phyloP scores from a whole-genome alignment of 2,113 vertebrate genomes.

The Cichladusa arquata region DNA sequence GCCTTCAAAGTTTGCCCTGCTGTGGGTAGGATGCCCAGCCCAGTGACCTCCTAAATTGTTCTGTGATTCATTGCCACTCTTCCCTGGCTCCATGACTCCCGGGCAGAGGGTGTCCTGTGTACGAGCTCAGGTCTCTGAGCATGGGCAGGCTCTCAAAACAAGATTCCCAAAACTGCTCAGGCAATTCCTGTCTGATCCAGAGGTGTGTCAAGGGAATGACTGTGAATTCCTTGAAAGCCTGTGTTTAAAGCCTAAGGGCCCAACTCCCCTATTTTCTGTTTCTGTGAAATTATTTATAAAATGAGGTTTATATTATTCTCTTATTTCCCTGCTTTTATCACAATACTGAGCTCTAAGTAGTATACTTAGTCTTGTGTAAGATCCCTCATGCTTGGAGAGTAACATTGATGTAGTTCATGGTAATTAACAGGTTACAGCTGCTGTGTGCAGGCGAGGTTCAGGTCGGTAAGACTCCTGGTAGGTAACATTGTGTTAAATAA shows the following conservation, averaged over 20 bases:
- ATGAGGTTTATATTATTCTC: background rate
- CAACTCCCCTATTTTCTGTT: background rate
- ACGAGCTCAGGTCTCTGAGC: background rate
- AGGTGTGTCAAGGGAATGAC: background rate
- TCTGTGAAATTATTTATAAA: background rate
- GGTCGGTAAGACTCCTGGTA: background rate
- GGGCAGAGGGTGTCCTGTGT: background rate
- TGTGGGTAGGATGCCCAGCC: background rate
- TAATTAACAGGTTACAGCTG: background rate
- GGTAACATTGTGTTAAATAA: background rate
- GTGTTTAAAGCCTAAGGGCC: background rate
- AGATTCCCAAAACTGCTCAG: background rate
- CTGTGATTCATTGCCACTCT: background rate
- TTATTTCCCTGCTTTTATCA: background rate
- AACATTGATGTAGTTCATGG: background rate
- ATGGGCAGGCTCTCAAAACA: background rate
- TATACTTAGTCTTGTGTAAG: background rate
- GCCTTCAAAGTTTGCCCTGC: background rate
- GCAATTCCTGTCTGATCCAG: background rate
- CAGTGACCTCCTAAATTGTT: background rate
- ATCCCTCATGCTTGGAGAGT: background rate
- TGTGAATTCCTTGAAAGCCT: background rate
- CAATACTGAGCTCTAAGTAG: background rate
- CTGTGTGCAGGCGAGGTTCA: background rate
- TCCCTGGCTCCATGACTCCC: background rate